phyloP scores from a whole-genome alignment of 2,797 vertebrate genomes.

The Manis crassicaudata region DNA sequence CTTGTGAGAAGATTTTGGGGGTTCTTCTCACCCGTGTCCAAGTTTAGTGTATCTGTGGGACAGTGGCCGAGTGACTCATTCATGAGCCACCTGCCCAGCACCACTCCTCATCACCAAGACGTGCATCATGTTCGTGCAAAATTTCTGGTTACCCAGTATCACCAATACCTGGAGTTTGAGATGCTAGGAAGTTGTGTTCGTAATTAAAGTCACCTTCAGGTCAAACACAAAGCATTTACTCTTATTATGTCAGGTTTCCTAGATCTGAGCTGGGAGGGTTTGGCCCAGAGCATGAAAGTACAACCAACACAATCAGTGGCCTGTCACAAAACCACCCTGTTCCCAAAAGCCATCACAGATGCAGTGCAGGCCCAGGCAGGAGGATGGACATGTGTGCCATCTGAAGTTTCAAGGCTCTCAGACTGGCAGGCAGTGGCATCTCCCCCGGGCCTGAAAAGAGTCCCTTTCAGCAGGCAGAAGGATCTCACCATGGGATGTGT shows the following conservation, averaged over 20 bases:
- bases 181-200: neutral
- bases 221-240: neutral
- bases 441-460: neutral
- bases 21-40: neutral
- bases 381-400: neutral
- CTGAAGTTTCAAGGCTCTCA: neutral
- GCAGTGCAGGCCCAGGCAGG: neutral
- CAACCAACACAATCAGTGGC: neutral
- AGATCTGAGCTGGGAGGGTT: neutral
- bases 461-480: neutral
- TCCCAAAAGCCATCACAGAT: neutral
- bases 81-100: neutral
- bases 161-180: neutral
- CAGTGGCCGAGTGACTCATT: neutral
- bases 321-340: neutral
- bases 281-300: neutral
- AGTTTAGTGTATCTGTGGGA: neutral
- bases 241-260: neutral
- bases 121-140: fast-evolving
- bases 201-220: neutral
- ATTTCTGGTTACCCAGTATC: neutral
- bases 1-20: neutral
- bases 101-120: fast-evolving
- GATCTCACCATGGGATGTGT: neutral
- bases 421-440: neutral